A percentile compares a stretch with the other conserved stretches of the same genome.
phyloP scores from a whole-genome alignment of 2,797 vertebrate species.

The Taeniopygia guttata region DNA sequence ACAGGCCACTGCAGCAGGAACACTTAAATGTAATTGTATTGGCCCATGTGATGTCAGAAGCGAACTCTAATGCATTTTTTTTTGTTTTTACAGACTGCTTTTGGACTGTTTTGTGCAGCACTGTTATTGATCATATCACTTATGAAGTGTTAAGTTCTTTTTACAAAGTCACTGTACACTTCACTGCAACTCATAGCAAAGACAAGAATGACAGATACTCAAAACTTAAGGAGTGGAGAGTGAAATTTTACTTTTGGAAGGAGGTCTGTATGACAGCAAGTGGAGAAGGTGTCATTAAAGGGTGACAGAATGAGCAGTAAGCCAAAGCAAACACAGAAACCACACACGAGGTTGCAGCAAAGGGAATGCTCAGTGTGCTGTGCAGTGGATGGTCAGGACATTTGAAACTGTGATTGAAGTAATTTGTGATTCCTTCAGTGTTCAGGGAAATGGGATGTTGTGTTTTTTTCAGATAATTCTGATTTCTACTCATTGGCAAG shows the following conservation, averaged over 20 bases:
- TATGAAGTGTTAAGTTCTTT: neutral
- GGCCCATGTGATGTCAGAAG: neutral
- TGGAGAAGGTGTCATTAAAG: neutral
- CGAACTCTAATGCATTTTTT: neutral
- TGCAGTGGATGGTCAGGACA: neutral
- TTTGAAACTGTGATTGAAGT: neutral
- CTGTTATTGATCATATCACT: neutral
- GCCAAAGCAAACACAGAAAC: neutral
- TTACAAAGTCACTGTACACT: neutral
- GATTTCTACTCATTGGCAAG: neutral
- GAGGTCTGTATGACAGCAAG: neutral
- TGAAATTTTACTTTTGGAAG: neutral
- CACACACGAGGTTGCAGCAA: accelerated
- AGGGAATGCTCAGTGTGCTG: neutral
- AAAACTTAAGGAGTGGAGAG: neutral
- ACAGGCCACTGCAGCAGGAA: neutral
- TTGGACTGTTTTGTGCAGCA: neutral
- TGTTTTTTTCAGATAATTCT: neutral
- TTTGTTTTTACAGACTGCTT: neutral
- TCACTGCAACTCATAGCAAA: neutral
- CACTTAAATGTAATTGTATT: neutral
- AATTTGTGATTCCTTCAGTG: neutral
- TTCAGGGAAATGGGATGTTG: neutral
- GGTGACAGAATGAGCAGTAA: neutral
- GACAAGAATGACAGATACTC: neutral